phyloP scores from a whole-genome alignment of 2,113 vertebrate genomes.

The Daubentonia madagascariensis region DNA sequence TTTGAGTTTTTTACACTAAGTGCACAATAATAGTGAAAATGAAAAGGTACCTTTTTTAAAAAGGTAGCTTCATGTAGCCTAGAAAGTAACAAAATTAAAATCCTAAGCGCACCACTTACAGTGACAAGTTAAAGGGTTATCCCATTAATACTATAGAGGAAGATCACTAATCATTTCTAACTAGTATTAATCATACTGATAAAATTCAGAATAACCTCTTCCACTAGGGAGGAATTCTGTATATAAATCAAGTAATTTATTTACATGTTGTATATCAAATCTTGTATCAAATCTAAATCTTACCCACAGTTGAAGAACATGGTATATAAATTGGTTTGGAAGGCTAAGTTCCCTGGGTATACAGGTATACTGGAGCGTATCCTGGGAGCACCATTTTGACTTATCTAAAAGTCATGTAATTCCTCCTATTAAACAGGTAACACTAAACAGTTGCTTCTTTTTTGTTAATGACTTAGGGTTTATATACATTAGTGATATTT shows the following conservation, averaged over 20 bases:
- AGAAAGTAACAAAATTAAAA: constrained; percentile 43
- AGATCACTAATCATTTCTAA: constrained; percentile 19
- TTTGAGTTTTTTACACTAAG: constrained; percentile 1
- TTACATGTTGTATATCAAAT: constrained; percentile 35
- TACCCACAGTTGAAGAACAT: constrained; percentile 10
- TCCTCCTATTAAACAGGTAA: constrained; percentile 18
- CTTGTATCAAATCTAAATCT: constrained; percentile 14
- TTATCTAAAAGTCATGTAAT: constrained; percentile 18
- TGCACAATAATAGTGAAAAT: constrained; percentile 2
- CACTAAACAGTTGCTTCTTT: not conserved
- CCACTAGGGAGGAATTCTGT: constrained; percentile 26
- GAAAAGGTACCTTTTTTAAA: not conserved
- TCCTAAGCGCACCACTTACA: not conserved
- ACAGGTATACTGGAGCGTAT: not conserved
- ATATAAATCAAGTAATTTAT: constrained; percentile 39
- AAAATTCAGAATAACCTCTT: constrained; percentile 7
- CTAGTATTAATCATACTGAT: not conserved
- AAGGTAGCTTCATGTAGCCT: not conserved
- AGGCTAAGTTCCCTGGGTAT: not conserved
- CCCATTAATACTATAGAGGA: not conserved
- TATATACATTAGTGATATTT: not conserved
- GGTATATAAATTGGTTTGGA: not conserved
- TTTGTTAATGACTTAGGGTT: not conserved
- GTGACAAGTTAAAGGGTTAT: not conserved
- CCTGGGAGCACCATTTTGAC: not conserved